Percentiles rank a stretch among this genome's conserved stretches.
phyloP scores from a whole-genome alignment of 2,797 vertebrate species.

The Poeciliopsis infans region DNA sequence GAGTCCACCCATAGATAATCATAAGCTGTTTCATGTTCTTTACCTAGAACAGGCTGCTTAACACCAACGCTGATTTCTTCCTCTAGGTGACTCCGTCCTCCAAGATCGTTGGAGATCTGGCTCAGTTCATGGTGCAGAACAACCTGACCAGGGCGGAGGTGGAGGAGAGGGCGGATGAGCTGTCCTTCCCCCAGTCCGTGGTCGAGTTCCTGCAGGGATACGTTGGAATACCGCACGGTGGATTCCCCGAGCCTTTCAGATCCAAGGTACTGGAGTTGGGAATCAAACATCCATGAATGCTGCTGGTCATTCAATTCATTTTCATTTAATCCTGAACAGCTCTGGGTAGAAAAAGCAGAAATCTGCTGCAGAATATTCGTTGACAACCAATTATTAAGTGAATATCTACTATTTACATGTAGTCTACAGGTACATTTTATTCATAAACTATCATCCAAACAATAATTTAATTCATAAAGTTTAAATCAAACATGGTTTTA shows the following conservation, averaged over 20 bases:
- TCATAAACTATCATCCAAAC: background rate
- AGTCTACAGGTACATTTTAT: background rate
- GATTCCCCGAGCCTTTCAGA: constrained; percentile 93
- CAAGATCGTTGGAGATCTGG: constrained; percentile 96
- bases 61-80: constrained; percentile 15
- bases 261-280: constrained; percentile 79
- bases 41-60: background rate
- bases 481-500: background rate
- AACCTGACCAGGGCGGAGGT: constrained; percentile 84
- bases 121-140: constrained; percentile 98
- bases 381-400: background rate
- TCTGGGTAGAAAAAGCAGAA: background rate
- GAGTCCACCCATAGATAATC: constrained; percentile 16
- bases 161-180: constrained; percentile 89
- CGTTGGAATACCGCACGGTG: constrained; percentile 90
- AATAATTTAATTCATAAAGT: background rate
- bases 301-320: background rate
- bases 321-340: background rate
- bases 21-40: background rate
- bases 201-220: constrained; percentile 95
- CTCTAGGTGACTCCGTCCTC: constrained; percentile 92
- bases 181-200: constrained; percentile 93
- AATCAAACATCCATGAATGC: background rate
- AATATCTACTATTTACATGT: background rate
- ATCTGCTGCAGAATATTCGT: background rate